phyloP scores from a whole-genome alignment of 2,888 invertebrate genomes.

The Cartodere bifasciata region DNA sequence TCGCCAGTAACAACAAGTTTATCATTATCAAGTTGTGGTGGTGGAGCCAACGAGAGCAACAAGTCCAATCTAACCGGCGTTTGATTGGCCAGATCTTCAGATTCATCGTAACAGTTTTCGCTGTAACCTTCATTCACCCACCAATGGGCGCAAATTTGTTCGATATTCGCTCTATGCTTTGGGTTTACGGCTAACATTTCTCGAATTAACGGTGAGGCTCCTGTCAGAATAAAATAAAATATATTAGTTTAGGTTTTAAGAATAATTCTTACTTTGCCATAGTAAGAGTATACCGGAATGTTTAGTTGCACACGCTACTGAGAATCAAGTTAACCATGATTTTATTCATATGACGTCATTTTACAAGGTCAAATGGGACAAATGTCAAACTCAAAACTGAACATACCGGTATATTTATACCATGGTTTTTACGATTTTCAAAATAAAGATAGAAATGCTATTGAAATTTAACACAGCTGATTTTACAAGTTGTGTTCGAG shows the following conservation, averaged over 20 bases:
- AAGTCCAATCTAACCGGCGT: slow-evolving; percentile 83
- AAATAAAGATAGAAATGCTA: too few relatives aligned
- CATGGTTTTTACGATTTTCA: too few relatives aligned
- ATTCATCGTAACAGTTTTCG: slow-evolving; percentile 69
- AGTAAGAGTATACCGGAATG: too few relatives aligned
- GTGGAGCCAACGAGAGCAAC: slow-evolving; percentile 73
- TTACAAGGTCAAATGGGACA: too few relatives aligned
- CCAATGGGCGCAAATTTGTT: slow-evolving; percentile 90
- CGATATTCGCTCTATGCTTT: slow-evolving; percentile 77
- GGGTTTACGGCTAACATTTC: slow-evolving; percentile 93
- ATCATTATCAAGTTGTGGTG: slow-evolving; percentile 57
- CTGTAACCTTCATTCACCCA: slow-evolving; percentile 89
- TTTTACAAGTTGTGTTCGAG: slow-evolving; percentile 8
- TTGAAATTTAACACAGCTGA: slow-evolving; percentile 6
- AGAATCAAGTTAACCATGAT: too few relatives aligned
- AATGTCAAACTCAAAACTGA: too few relatives aligned
- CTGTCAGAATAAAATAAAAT: slow-evolving; percentile 38
- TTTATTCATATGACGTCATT: too few relatives aligned
- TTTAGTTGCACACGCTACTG: too few relatives aligned
- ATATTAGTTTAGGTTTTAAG: too few relatives aligned
- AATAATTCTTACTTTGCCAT: too few relatives aligned
- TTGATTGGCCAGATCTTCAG: slow-evolving; percentile 79
- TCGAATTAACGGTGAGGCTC: slow-evolving; percentile 85
- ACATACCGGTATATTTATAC: too few relatives aligned
- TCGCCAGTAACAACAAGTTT: slow-evolving; percentile 57